Evolutionary conservation across 53 echinoderm and acorn worm species (phyloP), one percentile per base, ranked within the genome.

Genomic region (Henricia sp.): DNA sequence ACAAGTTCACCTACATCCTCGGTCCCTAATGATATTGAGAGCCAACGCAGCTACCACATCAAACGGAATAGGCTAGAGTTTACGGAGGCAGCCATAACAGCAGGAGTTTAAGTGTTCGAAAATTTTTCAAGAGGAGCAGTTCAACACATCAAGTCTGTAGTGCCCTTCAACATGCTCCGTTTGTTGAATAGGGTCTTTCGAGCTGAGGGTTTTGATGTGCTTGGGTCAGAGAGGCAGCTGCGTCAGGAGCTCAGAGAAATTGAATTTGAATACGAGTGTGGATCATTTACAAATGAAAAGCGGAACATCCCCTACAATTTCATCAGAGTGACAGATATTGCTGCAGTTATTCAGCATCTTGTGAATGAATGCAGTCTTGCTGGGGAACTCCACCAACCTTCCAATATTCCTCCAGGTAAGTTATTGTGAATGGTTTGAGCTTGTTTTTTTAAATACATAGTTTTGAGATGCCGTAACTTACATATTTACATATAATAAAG

Each of bases 131-230:
- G 63, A 30, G 4, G 5, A 29, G 63, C 63, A 25, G 63, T 62
- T 29, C 28, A 62, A 14, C 63, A 62, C 14, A 62, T 62, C 11
- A 62, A 62, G 63, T 46, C 48, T 8, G 48, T 46, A 10, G 8
- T 46, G 14, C 48, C 48, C 8, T 46, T 10, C 48, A 46, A 29
- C 32, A 62, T 62, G 63, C 26, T 62, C 27, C 63, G 63, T 5
- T 62, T 62, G 63, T 30, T 62, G 28, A 62, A 62, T 6, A 19
- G 26, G 32, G 63, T 62, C 5, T 62, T 62, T 30, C 63, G 32
- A 6, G 63, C 63, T 29, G 63, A 62, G 63, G 63, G 63, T 28
- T 62, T 62, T 30, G 63, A 62, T 62, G 63, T 62, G 5, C 63
- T 62, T 4, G 63, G 63, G 23, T 62, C 63, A 6, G 63, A 62